Base-by-base conservation (phyloP, 2,113 vertebrate genomes). In the Cyprichromis sp. region DNA sequence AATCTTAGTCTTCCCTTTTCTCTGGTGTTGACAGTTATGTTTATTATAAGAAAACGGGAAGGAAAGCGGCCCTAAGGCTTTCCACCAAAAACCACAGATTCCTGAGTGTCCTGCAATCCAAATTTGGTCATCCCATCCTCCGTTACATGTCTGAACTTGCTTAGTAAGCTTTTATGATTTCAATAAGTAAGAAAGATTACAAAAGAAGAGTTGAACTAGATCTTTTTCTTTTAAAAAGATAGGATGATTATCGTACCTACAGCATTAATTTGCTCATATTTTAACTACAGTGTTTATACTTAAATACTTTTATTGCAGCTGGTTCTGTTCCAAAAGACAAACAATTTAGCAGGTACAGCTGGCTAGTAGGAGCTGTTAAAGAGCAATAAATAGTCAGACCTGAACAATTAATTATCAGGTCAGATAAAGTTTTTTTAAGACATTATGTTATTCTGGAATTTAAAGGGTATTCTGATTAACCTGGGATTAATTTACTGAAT, bases 41-140 rank as follows among this genome's bases (percentile, higher is more conserved):
- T 36, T 34, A 71, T 38, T 21, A 4, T 5, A 54, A 71, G 38
- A 84, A 92, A 88, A 82, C 16, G 19, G 87, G 91, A 93, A 91
- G 91, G 53, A 94, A 88, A 81, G 29, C 10, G 17, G 78, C 80
- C 50, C 66, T 7, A 4, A 17, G 21, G 29, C 50, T 82, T 76
- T 13, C 16, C 8, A 83, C 83, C 36, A 3, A 83, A 86, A 76
- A 86, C 73, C 73, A 47, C 68, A 68, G 4, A 34, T 52, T 81
- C 76, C 87, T 10, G 11, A 53, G 38, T 47, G 40, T 85, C 73
- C 55, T 55, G 21, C 24, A 21, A 5, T 11, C 76, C 88, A 90
- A 76, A 90, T 93, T 86, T 86, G 82, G 90, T 86, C 42, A 89
- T 79, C 12, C 53, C 5, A 16, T 42, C 29, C 11, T n/a, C 36